A percentile compares a stretch with the other conserved stretches of the same genome.
These are phyloP conservation scores for Argyrosomus regius DNA, from an alignment of 2,797 vertebrate genomes.

Conservation along the genomic window DNA sequence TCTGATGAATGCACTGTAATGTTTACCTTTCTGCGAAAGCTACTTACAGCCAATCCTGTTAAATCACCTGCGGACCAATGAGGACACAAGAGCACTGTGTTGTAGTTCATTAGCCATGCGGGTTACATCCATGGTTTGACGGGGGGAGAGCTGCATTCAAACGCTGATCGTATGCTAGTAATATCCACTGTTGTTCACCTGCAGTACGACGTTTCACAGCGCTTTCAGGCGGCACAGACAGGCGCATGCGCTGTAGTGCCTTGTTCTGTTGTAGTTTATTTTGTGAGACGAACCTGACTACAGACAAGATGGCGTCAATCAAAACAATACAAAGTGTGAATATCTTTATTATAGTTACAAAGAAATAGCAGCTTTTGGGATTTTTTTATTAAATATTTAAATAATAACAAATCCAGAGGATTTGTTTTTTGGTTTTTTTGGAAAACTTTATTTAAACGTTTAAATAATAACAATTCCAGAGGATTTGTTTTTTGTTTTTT, in stretches of 20 bases:
- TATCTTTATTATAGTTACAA: too few species aligned
- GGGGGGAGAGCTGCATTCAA: background rate
- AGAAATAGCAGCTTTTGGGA: too few species aligned
- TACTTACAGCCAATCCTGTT: conserved; percentile 63
- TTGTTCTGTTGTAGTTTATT: too few species aligned
- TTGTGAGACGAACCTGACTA: too few species aligned
- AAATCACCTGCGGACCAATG: conserved; percentile 70
- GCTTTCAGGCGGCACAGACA: conserved; percentile 4
- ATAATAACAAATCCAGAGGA: too few species aligned
- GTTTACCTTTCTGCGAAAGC: conserved; percentile 61
- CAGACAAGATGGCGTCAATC: too few species aligned
- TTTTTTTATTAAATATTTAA: too few species aligned
- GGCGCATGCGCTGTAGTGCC: conserved; percentile 51
- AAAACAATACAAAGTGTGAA: too few species aligned
- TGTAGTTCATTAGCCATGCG: conserved; percentile 55
- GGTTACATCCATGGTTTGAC: background rate
- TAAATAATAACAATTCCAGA: too few species aligned
- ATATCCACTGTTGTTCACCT: background rate
- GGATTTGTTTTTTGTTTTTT: too few species aligned
- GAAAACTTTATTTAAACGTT: too few species aligned
- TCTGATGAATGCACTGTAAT: background rate
- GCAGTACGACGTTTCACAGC: conserved; percentile 13
- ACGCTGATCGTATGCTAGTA: background rate
- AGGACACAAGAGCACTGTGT: conserved; percentile 3
- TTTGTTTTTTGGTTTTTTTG: too few species aligned